Base-by-base conservation (phyloP, 2,888 invertebrate genomes). In the Epinotia ramella region DNA sequence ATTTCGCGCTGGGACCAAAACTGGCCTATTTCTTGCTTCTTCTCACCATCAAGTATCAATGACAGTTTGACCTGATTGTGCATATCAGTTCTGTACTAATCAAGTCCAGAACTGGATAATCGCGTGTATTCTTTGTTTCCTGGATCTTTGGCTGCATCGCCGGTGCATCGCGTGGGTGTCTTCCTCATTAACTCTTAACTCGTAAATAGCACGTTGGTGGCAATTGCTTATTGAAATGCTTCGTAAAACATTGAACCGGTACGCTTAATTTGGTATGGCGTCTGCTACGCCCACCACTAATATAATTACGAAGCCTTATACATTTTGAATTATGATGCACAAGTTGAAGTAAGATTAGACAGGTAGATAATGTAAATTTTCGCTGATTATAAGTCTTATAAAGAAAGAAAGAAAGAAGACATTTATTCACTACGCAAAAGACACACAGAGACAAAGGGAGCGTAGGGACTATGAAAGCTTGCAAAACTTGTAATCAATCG, bases 161-260 rank as follows among this genome's bases (percentile, higher is more conserved):
- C 81, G 78, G 80, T 79, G 77, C 80, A 78, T n/a, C 72, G 76
- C 69, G 90, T 92, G 81, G 92, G 93, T 87, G 90, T 81, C 89
- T 87, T 92, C 91, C 91, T 93, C 85, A 89, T 92, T 93, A 84
- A 80, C 80, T 83, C 78, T 87, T 64, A 62, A 20, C 71, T 71
- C 57, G 73, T 68, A 87, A 89, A 85, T 85, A 84, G 83, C 79
- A 79, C 79, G 77, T 79, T 80, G 80, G 79, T 78, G 69, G 63
- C 71, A 76, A 76, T 71, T 76, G 75, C 71, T 68, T 73, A 73
- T 67, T 28, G 67, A 64, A 71, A 18, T 18, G 49, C 67, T 18
- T 77, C 63, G 70, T 49, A n/a, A 74, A 68, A 69, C 68, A 59
- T 68, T 68, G 44, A 68, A 59, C 57, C 40, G 57, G 20, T 3